Base-by-base conservation (phyloP, 2,797 vertebrate genomes). In the Hydrophis major region DNA sequence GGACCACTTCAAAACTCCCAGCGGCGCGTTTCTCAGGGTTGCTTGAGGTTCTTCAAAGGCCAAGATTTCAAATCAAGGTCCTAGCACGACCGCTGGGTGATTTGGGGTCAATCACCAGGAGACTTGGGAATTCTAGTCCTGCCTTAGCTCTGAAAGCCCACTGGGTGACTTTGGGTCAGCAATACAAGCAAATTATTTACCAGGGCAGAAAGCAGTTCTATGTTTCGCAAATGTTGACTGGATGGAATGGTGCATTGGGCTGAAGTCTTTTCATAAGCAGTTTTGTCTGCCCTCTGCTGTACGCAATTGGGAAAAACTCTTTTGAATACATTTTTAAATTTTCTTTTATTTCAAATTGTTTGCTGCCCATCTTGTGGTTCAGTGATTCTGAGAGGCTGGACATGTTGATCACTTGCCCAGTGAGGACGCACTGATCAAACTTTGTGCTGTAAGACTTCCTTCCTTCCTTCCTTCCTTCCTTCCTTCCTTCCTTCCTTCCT, bases 11-110 rank as follows among this genome's bases (percentile, higher is more conserved):
- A 1, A 27, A 86, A n/a, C 86, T 7, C 5, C 2, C n/a, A 3
- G 4, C 2, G 2, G 4, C 63, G 16, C 0, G 4, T 32, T 69
- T 4, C n/a, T 69, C 66, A 32, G 14, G 3, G 69, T 18, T 37
- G 16, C 32, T 37, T 37, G 69, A 74, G 61, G 63, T n/a, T 13
- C 63, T 66, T 66, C 63, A 66, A 66, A n/a, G 11, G 4, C 12
- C 12, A 5, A 22, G 59, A 6, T 22, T 60, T 60, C 59, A 42
- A 42, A 42, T 60, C 20, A 2, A 59, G 57, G 57, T 59, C 57
- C 57, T 22, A 55, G 2, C 55, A 28, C 3, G 0, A 10, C 1
- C 0, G 61, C 27, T 63, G 27, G 0, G 61, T 4, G 61, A 63
- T 11, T 63, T 61, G 27, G 60, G 60, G 25, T 6, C 59, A 60